Conservation (phyloP, 2,888 invertebrate genomes). For the Phlogophora meticulosa region DNA sequence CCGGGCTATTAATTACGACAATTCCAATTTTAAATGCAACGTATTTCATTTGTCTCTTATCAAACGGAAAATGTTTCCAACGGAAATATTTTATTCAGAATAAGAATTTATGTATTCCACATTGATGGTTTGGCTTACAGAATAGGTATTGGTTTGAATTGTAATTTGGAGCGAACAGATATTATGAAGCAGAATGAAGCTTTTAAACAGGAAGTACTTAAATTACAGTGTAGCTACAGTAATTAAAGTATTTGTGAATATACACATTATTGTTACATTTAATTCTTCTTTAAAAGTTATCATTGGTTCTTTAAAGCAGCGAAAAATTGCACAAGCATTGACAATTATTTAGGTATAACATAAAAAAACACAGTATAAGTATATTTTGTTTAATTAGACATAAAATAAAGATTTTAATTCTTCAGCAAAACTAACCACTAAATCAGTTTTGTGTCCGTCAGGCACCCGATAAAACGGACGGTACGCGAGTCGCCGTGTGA, state of each 20-base stretch:
- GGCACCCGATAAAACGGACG: conserved; percentile 92
- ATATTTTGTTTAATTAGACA: not conserved
- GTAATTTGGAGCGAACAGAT: not conserved
- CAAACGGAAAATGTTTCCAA: conserved; percentile 2
- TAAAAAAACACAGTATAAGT: not conserved
- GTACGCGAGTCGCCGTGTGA: conserved; percentile 94
- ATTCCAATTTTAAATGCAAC: conserved; percentile 39
- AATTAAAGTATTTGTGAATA: not conserved
- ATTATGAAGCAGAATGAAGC: not conserved
- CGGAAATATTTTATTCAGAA: conserved; percentile 6
- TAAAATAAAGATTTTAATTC: conserved; percentile 4
- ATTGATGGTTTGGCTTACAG: not conserved
- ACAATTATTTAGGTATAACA: too few relatives aligned
- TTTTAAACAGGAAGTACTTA: not conserved
- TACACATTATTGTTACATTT: not conserved
- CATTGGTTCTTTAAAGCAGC: too few relatives aligned
- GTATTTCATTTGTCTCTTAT: conserved; percentile 4
- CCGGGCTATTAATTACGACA: conserved; percentile 27
- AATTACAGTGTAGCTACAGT: not conserved
- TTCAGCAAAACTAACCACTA: conserved; percentile 65
- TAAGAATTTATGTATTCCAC: not conserved
- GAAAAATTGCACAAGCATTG: too few relatives aligned
- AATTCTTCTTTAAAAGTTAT: too few relatives aligned
- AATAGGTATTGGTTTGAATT: not conserved
- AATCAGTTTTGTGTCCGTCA: conserved; percentile 82